Evolutionary conservation across 2,797 vertebrate genomes (phyloP).

Genomic region (Xiphorhynchus erythropygius): DNA sequence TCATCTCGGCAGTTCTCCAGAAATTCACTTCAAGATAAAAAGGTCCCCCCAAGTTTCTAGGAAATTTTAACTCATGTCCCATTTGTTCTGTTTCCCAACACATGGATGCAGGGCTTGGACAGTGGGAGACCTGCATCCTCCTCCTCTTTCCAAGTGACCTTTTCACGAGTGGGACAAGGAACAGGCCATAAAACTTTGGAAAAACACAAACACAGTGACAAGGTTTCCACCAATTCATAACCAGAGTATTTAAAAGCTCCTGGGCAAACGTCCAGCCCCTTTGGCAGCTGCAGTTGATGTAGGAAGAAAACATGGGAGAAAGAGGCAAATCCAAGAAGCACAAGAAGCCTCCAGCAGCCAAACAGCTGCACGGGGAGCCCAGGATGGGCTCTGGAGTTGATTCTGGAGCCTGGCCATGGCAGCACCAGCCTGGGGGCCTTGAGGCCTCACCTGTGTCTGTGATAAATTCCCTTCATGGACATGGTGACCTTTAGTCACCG

Average conservation of each 20-base stretch:
- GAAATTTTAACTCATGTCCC: neutral
- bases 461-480: neutral
- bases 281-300: neutral
- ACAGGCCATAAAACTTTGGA: neutral
- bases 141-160: neutral
- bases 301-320: neutral
- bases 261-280: neutral
- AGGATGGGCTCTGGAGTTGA: neutral
- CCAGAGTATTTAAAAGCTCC: neutral
- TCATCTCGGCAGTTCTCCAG: neutral
- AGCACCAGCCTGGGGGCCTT: neutral
- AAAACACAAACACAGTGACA: neutral
- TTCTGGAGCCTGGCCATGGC: neutral
- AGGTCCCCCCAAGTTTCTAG: neutral
- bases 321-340: neutral
- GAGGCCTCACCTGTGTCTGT: neutral
- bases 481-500: neutral
- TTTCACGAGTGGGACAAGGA: neutral
- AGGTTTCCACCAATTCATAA: neutral
- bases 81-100: neutral
- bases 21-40: neutral
- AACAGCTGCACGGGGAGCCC: neutral
- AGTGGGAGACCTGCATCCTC: neutral
- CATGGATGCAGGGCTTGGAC: neutral
- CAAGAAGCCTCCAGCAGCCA: neutral